Evolutionary conservation across 2,888 invertebrate genomes (phyloP), one percentile per base, ranked within the genome.

Genomic region (Anagyrus pseudococci): DNA sequence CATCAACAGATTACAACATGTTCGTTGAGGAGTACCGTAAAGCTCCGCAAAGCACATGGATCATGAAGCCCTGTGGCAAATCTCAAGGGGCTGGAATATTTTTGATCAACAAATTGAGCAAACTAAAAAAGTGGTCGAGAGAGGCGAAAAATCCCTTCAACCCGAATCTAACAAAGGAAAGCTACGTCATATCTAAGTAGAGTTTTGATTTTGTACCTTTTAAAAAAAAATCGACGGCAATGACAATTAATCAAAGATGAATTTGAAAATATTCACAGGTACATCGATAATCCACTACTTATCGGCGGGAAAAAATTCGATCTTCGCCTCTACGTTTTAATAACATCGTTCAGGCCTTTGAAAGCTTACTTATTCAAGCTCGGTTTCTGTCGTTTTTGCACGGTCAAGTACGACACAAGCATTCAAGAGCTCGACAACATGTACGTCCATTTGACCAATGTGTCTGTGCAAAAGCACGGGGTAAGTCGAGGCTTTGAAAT

Each of bases 221-320:
- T 13, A 47, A 10, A n/a, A n/a, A n/a, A n/a, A n/a, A n/a, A n/a
- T n/a, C n/a, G n/a, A n/a, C n/a, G n/a, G n/a, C n/a, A n/a, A n/a
- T n/a, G n/a, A n/a, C n/a, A n/a, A n/a, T 43, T 43, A 43, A 43
- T 13, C 7, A 43, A 43, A 17, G 6, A 43, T 43, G 13, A 43
- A n/a, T 44, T 44, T 44, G n/a, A n/a, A n/a, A 25, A 25, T 22
- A 4, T 50, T 73, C 75, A 48, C 78, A 84, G 90, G 69, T 96
- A 96, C 79, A 96, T 97, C 71, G 94, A 96, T 76, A 96, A 96
- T 84, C 97, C 97, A 10, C 83, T 97, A 54, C 83, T 97, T 72
- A 97, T 97, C 78, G 96, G 96, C 46, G 96, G 96, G 6, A 96
- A 96, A 83, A 97, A 97, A 82, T 96, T 97, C 80, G 97, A 97